Conservation (phyloP, 1,140 invertebrate genomes). For the Drosophila baimaii region DNA sequence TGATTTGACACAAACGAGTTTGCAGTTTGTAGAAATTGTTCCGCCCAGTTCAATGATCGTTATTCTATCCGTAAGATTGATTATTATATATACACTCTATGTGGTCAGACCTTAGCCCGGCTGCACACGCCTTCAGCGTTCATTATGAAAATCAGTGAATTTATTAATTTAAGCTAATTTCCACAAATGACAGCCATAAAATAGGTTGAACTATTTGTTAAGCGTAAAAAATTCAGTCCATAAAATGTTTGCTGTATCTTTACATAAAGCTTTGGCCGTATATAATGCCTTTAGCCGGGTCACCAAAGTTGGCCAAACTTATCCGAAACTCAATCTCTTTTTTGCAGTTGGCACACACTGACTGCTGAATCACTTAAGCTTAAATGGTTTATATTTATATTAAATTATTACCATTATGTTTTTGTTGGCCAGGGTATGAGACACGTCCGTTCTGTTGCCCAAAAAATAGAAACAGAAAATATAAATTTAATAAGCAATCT, state of each 20-base stretch:
- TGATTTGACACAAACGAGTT: conserved; percentile 26
- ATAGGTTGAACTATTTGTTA: conserved; percentile 17
- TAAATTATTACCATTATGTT: not conserved
- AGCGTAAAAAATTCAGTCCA: conserved; percentile 14
- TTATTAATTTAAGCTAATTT: conserved; percentile 34
- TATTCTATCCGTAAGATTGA: conserved; percentile 8
- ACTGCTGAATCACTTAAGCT: conserved; percentile 27
- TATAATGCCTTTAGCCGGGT: conserved; percentile 14
- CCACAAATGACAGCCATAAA: conserved; percentile 21
- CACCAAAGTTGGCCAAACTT: conserved; percentile 1
- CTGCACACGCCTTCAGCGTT: not conserved
- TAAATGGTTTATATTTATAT: conserved; percentile 4
- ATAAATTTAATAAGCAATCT: conserved; percentile 4
- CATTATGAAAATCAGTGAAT: conserved; percentile 21
- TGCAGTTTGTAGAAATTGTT: not conserved
- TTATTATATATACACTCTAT: conserved; percentile 5
- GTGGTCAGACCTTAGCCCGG: too few species aligned
- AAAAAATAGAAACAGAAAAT: not conserved
- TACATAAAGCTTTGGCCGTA: conserved; percentile 19
- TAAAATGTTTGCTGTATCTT: conserved; percentile 15
- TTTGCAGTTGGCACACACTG: conserved; percentile 5
- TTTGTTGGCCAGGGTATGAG: not conserved
- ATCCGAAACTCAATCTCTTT: conserved; percentile 1
- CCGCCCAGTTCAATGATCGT: conserved; percentile 40
- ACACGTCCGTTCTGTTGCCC: not conserved